Base-by-base conservation (phyloP, 1,140 invertebrate genomes). In the Formica exsecta region DNA sequence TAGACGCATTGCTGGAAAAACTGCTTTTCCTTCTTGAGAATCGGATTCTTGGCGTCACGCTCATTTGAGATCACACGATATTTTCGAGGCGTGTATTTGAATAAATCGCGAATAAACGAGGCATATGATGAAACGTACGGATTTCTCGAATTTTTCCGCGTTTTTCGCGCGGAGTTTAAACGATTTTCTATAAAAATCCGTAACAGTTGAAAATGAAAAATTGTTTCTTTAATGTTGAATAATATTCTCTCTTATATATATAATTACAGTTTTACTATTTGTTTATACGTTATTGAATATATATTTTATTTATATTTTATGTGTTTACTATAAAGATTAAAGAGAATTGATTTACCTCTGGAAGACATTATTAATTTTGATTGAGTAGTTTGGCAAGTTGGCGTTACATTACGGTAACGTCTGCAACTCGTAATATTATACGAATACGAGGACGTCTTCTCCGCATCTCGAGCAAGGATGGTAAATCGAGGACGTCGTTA, bases 71-170 rank as follows among this genome's bases (percentile, higher is more conserved):
- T 62, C 36, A 8, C 13, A 16, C 13, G 32, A 71, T 19, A 22
- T 73, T 41, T 9, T 74, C 54, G 41, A 75, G 68, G 62, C 73
- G 80, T n/a, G 36, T 73, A 85, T 89, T 79, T 87, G 64, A 22
- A 9, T 57, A 59, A 62, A 19, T 54, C 36, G 19, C 29, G 13
- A 9, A 13, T 41, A 79, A 87, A 87, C 85, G 66, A 90, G 57
- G 64, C 74, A 57, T 87, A 68, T 77, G 59, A 87, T 83, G 80
- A 83, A 83, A 86, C 65, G 25, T 59, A 85, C 38, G 44, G 77
- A 87, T 75, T 90, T 80, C 32, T 62, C 61, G 74, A 89, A 86
- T n/a, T 44, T 16, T 1, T 48, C 16, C 16, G 57, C 70, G n/a
- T 73, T 59, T 59, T 48, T 11, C 44, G 1, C 25, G 22, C 54